phyloP scores from a whole-genome alignment of 2,888 invertebrate genomes.

The Thelaira solivaga region DNA sequence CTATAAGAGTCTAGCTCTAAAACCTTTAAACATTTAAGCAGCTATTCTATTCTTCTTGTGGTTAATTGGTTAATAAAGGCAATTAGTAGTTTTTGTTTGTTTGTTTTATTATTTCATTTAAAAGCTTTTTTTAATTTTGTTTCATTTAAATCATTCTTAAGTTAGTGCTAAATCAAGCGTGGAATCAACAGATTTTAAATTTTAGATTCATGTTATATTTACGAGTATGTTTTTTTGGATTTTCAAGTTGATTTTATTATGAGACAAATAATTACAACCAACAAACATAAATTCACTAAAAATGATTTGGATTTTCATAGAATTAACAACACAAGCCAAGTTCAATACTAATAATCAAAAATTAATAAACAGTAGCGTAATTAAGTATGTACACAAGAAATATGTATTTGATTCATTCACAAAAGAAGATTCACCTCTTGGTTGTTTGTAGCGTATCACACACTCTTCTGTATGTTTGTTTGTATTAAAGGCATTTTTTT shows the following conservation, averaged over 20 bases:
- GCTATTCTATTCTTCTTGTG: background rate
- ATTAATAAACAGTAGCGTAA: too few relatives aligned
- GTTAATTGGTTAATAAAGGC: constrained; percentile 30
- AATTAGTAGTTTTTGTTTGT: constrained; percentile 11
- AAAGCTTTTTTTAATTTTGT: background rate
- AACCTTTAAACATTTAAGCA: too few relatives aligned
- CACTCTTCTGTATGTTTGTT: constrained; percentile 87
- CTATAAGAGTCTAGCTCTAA: too few relatives aligned
- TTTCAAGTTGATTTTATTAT: too few relatives aligned
- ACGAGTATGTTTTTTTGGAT: too few relatives aligned
- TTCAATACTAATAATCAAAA: constrained; percentile 49
- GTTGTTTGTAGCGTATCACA: constrained; percentile 94
- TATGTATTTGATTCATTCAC: constrained; percentile 58
- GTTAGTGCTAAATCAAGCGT: constrained; percentile 49
- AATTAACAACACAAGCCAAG: constrained; percentile 48
- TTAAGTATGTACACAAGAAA: constrained; percentile 28
- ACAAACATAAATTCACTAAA: too few relatives aligned
- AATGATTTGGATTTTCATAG: constrained; percentile 12
- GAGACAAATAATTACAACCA: constrained; percentile 22
- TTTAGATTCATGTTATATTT: background rate
- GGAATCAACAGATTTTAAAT: constrained; percentile 36
- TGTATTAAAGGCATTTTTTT: constrained; percentile 34
- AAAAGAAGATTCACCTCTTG: constrained; percentile 82
- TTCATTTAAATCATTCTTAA: constrained; percentile 29
- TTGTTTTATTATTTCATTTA: background rate